These are phyloP conservation scores for Hydroisotoma schaefferi DNA, from an alignment of 2,888 invertebrate genomes.

Conservation along the genomic window DNA sequence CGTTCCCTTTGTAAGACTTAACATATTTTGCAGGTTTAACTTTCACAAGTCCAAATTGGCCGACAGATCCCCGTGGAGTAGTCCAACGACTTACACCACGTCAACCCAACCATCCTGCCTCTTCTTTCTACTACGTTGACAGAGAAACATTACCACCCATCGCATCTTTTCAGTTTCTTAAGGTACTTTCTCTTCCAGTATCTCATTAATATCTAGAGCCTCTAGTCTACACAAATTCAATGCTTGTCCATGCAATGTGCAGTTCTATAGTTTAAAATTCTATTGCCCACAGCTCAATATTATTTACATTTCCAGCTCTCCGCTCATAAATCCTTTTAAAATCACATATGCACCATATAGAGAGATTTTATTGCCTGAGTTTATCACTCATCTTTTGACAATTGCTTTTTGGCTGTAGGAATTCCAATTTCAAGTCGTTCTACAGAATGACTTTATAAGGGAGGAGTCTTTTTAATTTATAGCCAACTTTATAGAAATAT, in stretches of 20 bases:
- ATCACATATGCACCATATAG: conserved; percentile 9
- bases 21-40: conserved; percentile 67
- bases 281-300: background rate
- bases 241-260: background rate
- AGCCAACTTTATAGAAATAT: no score
- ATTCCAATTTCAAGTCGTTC: no score
- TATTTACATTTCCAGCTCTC: conserved; percentile 15
- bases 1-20: background rate
- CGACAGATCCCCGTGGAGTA: conserved; percentile 81
- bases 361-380: conserved; percentile 15
- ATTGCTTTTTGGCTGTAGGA: no score
- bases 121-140: conserved; percentile 90
- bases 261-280: background rate
- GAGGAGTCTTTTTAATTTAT: no score
- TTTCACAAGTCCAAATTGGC: conserved; percentile 77
- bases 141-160: conserved; percentile 80
- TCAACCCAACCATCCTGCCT: conserved; percentile 86
- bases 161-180: conserved; percentile 85
- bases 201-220: background rate
- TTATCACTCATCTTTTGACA: conserved; percentile 11
- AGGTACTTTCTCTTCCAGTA: conserved; percentile 62
- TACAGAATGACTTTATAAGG: no score
- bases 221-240: background rate
- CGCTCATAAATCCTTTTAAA: conserved; percentile 15
- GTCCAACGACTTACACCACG: conserved; percentile 84